Evolutionary conservation across 2,113 vertebrate species (phyloP), one percentile per base, ranked within the genome.

Genomic region (Pholis gunnellus): DNA sequence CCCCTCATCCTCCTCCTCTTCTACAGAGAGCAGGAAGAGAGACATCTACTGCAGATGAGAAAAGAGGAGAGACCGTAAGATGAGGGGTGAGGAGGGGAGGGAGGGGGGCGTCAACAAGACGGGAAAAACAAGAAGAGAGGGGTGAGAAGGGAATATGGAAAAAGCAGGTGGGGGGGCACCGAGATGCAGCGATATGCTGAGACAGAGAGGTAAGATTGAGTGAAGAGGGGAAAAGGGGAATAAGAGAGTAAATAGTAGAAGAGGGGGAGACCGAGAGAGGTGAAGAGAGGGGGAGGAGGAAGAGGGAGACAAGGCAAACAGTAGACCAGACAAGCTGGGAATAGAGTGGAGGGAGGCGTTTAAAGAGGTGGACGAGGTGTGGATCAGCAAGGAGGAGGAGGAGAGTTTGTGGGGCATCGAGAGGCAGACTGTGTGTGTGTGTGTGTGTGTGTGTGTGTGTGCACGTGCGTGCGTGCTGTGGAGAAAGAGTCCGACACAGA

Each of bases 401-500:
- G n/a, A n/a, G 50, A 20, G 66, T 74, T 22, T 65, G 40, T 46
- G 9, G n/a, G 52, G 29, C 29, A 31, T 56, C 11, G 72, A 18
- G 69, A 36, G 48, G 66, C 15, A 56, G 83, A 72, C 61, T 70
- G 44, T 46, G 57, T 50, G 59, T 44, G 54, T 65, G 63, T 65
- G 72, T 73, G 64, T 71, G 75, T 50, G 61, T 79, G 73, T 40
- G 60, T 72, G 64, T 71, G 76, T 52, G 63, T 74, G 74, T 42
- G 63, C 70, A 50, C 70, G 46, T 67, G 56, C 63, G 46, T 27
- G 56, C 57, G 56, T 68, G 61, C 11, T 40, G 13, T 14, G 18
- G 54, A 9, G 70, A 17, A 50, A 68, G 74, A 68, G 84, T 71
- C 73, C 27, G 81, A 87, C 90, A 91, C 85, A 85, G 85, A 93